phyloP scores from a whole-genome alignment of 2,113 vertebrate genomes.

The Ceyx cyanopectus region DNA sequence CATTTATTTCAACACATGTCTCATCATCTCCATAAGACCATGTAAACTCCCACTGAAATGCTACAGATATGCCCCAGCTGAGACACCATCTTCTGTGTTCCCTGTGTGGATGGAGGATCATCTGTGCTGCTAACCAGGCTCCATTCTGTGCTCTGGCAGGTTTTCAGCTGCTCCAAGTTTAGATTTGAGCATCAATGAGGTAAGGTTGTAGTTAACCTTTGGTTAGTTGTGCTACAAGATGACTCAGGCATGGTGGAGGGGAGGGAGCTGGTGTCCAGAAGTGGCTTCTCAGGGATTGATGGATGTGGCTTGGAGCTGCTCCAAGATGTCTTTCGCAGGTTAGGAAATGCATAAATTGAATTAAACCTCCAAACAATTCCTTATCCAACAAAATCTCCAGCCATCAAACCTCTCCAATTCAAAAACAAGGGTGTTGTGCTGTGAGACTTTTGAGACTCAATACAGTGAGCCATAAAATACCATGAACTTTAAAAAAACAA shows the following conservation, averaged over 20 bases:
- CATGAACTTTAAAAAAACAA: neutral
- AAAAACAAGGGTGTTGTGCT: neutral
- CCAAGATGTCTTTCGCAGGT: neutral
- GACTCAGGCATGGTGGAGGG: neutral
- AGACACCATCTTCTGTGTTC: conserved; percentile 72
- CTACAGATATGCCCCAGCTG: conserved; percentile 57
- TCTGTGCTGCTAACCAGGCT: conserved; percentile 67
- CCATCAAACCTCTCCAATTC: neutral
- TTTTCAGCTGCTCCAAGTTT: conserved; percentile 43
- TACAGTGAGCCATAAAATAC: neutral
- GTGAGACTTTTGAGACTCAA: neutral
- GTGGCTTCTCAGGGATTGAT: neutral
- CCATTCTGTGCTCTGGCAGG: conserved; percentile 43
- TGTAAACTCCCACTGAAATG: conserved; percentile 16
- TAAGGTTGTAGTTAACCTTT: neutral
- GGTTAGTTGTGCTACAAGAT: neutral
- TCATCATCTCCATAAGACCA: conserved; percentile 38
- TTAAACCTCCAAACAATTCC: neutral
- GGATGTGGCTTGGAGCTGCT: neutral
- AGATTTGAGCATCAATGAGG: conserved; percentile 6
- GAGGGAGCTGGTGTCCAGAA: neutral
- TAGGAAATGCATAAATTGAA: neutral
- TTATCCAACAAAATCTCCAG: neutral
- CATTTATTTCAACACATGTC: conserved; percentile 43
- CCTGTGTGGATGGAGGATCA: conserved; percentile 18